Evolutionary conservation across 1,140 invertebrate genomes (phyloP).

Genomic region (Drosophila neocordata): DNA sequence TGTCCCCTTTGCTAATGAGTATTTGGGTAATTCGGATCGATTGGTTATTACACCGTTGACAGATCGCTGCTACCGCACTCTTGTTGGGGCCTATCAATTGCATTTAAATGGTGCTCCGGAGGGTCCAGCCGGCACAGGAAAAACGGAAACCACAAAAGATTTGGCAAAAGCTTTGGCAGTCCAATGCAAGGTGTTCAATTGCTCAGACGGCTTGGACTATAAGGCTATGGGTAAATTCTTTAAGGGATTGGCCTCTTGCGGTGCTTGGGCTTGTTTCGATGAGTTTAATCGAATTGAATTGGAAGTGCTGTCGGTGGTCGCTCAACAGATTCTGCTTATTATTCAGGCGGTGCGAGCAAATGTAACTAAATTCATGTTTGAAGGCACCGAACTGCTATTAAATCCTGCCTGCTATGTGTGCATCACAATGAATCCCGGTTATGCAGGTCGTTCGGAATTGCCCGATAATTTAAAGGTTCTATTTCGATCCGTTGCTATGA

Average conservation of each 20-base stretch:
- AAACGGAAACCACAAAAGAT: slow-evolving; percentile 95
- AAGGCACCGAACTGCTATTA: slow-evolving; percentile 91
- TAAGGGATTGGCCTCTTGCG: slow-evolving; percentile 93
- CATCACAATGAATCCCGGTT: slow-evolving; percentile 97
- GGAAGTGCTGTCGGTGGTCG: slow-evolving; percentile 92
- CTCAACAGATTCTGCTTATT: slow-evolving; percentile 92
- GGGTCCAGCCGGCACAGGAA: slow-evolving; percentile 94
- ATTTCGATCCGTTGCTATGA: slow-evolving; percentile 97
- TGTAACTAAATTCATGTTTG: slow-evolving; percentile 90
- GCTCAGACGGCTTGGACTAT: slow-evolving; percentile 96
- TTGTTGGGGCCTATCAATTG: slow-evolving; percentile 94
- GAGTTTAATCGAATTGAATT: slow-evolving; percentile 97
- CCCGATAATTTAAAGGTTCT: slow-evolving; percentile 96
- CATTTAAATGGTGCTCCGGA: slow-evolving; percentile 95
- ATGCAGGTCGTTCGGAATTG: slow-evolving; percentile 87
- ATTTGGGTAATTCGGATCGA: slow-evolving; percentile 90
- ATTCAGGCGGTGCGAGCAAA: slow-evolving; percentile 90
- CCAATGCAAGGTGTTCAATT: slow-evolving; percentile 97
- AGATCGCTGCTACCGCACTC: slow-evolving; percentile 92
- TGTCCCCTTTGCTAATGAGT: slow-evolving; percentile 95
- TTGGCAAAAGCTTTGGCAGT: slow-evolving; percentile 94
- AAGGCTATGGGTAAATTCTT: slow-evolving; percentile 97
- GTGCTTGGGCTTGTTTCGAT: slow-evolving; percentile 97
- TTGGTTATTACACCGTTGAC: slow-evolving; percentile 93
- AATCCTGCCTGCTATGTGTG: slow-evolving; percentile 94